These are phyloP conservation scores for Pleuronectes platessa DNA, from an alignment of 2,113 vertebrate genomes.

Conservation along the genomic window DNA sequence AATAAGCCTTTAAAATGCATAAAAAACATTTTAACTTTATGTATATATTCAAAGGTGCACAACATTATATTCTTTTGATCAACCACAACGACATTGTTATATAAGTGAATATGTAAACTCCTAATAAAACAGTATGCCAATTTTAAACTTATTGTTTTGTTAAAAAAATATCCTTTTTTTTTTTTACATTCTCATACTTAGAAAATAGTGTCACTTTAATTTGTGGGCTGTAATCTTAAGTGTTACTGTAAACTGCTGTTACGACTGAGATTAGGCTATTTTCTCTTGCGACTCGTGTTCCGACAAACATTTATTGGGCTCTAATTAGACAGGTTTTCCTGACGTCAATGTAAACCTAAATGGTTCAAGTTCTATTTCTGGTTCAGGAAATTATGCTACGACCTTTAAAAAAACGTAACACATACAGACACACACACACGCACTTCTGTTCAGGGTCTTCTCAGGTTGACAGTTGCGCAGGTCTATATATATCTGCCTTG, in stretches of 20 bases:
- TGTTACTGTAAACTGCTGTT: neutral
- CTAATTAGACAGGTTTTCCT: constrained; percentile 35
- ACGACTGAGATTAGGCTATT: neutral
- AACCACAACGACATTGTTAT: neutral
- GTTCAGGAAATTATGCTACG: constrained; percentile 4
- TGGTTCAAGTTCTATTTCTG: neutral
- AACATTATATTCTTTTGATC: neutral
- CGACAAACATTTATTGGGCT: constrained; percentile 37
- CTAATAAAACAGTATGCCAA: no score
- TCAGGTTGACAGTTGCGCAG: constrained; percentile 36
- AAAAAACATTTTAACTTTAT: no score
- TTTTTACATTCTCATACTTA: no score
- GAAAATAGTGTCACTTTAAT: no score
- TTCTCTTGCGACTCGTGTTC: constrained; percentile 8
- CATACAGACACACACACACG: no score
- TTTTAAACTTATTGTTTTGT: neutral
- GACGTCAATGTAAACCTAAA: neutral
- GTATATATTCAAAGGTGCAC: no score
- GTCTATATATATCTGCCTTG: constrained; percentile 41
- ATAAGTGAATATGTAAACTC: no score
- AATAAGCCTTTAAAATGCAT: no score
- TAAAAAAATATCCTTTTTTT: constrained; percentile 5
- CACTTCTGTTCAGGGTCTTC: constrained; percentile 26
- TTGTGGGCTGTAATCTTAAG: constrained; percentile 13
- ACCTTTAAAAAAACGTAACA: neutral